Evolutionary conservation across 2,113 vertebrate genomes (phyloP).

Genomic region (Gambusia holbrooki): DNA sequence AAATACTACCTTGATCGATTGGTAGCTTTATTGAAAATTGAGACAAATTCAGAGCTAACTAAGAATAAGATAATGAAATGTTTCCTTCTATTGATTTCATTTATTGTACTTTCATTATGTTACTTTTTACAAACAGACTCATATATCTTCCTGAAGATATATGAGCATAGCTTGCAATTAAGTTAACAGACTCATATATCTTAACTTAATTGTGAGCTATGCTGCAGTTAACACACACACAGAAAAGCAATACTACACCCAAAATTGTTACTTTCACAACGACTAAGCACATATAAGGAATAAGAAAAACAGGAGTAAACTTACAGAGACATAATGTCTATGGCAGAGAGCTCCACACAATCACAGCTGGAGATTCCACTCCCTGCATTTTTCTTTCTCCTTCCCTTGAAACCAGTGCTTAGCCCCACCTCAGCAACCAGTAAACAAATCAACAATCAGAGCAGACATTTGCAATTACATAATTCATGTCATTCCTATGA

Average conservation of each 20-base stretch:
- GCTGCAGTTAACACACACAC: neutral
- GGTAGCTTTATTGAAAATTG: no score
- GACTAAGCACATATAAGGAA: neutral
- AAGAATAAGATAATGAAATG: neutral
- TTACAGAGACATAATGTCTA: slow-evolving; percentile 19
- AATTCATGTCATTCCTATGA: slow-evolving; percentile 7
- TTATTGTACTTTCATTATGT: neutral
- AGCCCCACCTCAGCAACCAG: slow-evolving; percentile 37
- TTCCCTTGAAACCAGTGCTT: slow-evolving; percentile 2
- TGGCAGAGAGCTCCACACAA: neutral
- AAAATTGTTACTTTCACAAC: neutral
- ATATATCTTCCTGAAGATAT: neutral
- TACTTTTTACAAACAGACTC: neutral
- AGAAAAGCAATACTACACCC: neutral
- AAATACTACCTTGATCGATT: no score
- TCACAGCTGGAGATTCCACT: neutral
- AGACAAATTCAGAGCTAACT: neutral
- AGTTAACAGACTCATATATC: neutral
- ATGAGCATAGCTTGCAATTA: no score
- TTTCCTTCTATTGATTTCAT: neutral
- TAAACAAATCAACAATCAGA: neutral
- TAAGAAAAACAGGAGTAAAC: slow-evolving; percentile 1
- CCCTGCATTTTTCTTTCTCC: slow-evolving; percentile 1
- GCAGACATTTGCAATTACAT: neutral
- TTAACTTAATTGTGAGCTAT: neutral